phyloP scores from a whole-genome alignment of 1,140 invertebrate species.

The Apis dorsata region DNA sequence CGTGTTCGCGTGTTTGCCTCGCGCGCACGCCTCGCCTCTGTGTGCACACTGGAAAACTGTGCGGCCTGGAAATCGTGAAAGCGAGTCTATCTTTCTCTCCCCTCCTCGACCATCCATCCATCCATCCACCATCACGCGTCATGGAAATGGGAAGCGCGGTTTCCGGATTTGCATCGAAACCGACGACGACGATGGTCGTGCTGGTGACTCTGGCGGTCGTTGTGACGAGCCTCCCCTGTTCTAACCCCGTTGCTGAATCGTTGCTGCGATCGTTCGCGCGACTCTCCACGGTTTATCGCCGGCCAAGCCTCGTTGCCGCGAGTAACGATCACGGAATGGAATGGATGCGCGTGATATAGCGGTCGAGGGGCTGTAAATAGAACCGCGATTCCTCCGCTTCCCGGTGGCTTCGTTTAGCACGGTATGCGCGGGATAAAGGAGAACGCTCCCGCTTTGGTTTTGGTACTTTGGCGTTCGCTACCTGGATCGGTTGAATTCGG shows the following conservation, averaged over 20 bases:
- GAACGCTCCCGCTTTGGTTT: neutral
- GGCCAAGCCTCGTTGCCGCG: neutral
- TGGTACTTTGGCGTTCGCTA: neutral
- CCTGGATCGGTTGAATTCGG: no score
- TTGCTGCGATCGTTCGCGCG: conserved; percentile 10
- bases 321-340: conserved; percentile 6
- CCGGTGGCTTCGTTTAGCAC: neutral
- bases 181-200: neutral
- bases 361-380: conserved; percentile 7
- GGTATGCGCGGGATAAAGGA: neutral
- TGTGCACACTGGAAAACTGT: conserved; percentile 30
- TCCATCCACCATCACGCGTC: neutral
- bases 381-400: conserved; percentile 1
- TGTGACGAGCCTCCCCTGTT: neutral
- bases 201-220: neutral
- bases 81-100: neutral
- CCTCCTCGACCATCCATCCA: neutral
- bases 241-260: neutral
- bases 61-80: conserved; percentile 49
- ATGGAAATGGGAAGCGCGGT: conserved; percentile 29
- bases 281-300: conserved; percentile 6
- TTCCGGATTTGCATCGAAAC: conserved; percentile 40
- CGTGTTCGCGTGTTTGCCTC: conserved; percentile 47
- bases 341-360: neutral
- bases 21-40: neutral